Evolutionary conservation across 2,113 vertebrate genomes (phyloP).

Genomic region (Laterallus jamaicensis): DNA sequence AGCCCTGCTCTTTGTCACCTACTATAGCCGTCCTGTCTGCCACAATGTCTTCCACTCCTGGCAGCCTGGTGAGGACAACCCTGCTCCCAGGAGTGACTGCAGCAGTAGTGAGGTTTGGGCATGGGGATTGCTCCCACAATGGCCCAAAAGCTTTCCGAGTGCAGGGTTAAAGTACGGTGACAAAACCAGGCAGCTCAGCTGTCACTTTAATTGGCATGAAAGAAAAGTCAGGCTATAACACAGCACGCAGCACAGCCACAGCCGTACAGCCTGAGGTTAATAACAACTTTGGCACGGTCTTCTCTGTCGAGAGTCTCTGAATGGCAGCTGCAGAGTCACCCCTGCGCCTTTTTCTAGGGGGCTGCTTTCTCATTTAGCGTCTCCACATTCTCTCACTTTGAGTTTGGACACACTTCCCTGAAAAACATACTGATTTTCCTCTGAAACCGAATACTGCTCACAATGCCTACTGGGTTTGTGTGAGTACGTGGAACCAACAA

Average conservation of each 20-base stretch:
- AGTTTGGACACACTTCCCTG: neutral
- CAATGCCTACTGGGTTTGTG: neutral
- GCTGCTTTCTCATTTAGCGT: neutral
- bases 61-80: neutral
- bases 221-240: neutral
- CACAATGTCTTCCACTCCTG: neutral
- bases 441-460: neutral
- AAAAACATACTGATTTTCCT: neutral
- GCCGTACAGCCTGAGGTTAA: neutral
- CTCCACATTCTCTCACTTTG: neutral
- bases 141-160: neutral
- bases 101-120: rapidly evolving
- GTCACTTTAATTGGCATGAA: neutral
- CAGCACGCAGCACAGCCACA: neutral
- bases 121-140: neutral
- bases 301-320: neutral
- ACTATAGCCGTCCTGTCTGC: neutral
- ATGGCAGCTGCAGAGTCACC: neutral
- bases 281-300: neutral
- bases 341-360: neutral
- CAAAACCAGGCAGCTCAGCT: neutral
- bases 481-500: neutral
- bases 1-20: neutral
- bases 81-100: rapidly evolving
- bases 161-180: neutral